Conservation (phyloP, 1,140 invertebrate species). For the Protaetia brevitarsis region DNA sequence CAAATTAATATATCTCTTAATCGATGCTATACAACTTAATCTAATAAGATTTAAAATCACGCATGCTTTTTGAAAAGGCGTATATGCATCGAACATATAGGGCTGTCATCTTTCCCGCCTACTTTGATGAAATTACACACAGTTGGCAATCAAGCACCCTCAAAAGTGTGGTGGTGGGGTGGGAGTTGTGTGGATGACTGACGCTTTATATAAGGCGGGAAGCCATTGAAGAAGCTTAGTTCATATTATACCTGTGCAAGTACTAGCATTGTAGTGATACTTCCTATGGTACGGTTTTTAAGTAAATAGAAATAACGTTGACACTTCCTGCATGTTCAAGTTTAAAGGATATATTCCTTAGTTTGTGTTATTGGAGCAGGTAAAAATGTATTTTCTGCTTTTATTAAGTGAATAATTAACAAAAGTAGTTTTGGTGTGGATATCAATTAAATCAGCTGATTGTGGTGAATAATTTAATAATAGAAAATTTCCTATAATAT, state of each 20-base stretch:
- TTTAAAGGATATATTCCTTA: too few relatives aligned
- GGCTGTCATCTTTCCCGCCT: background rate
- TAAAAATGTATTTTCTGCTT: too few relatives aligned
- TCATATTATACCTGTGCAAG: background rate
- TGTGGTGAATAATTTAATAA: too few relatives aligned
- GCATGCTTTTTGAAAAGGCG: too few relatives aligned
- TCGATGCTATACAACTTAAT: slow-evolving; percentile 12
- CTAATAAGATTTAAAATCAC: slow-evolving; percentile 11
- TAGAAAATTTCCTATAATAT: too few relatives aligned
- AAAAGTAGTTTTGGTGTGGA: too few relatives aligned
- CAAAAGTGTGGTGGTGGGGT: background rate
- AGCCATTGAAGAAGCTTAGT: slow-evolving; percentile 13
- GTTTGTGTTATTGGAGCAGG: too few relatives aligned
- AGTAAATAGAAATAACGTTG: too few relatives aligned
- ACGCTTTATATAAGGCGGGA: slow-evolving; percentile 8
- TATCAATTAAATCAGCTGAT: too few relatives aligned
- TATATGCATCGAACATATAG: background rate
- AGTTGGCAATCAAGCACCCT: background rate
- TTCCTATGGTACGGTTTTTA: too few relatives aligned
- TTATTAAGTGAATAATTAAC: too few relatives aligned
- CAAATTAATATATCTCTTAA: background rate
- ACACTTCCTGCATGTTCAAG: too few relatives aligned
- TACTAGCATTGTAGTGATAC: slow-evolving; percentile 3
- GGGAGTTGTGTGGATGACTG: background rate
- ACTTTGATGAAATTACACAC: slow-evolving; percentile 11